Evolutionary conservation across 2,888 invertebrate species (phyloP).

Genomic region (Hirtodrosophila confusa): DNA sequence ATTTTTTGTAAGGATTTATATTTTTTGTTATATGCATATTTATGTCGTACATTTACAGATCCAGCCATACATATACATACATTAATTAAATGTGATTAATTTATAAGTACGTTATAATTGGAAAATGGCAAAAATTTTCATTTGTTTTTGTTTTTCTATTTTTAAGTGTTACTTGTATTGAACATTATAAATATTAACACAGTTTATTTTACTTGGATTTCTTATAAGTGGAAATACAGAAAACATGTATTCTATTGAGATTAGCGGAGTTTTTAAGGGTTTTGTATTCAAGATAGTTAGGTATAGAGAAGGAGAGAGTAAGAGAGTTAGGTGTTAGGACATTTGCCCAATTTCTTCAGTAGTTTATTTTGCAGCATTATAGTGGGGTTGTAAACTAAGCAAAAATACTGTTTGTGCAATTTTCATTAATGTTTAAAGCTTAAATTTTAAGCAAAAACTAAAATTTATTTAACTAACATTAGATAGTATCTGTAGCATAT

Average conservation of each 20-base stretch:
- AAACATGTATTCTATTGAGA: constrained; percentile 29
- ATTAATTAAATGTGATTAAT: constrained; percentile 50
- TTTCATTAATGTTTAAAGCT: constrained; percentile 65
- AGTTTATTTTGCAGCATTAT: constrained; percentile 36
- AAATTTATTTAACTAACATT: constrained; percentile 67
- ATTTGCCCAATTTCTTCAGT: constrained; percentile 22
- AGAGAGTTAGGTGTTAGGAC: background rate
- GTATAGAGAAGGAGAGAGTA: constrained; percentile 4
- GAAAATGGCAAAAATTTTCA: constrained; percentile 55
- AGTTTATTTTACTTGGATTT: constrained; percentile 61
- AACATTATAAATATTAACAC: constrained; percentile 73
- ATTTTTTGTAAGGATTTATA: constrained; percentile 28
- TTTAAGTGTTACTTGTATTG: constrained; percentile 38
- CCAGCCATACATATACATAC: constrained; percentile 67
- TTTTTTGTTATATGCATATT: constrained; percentile 55
- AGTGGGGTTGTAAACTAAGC: constrained; percentile 63
- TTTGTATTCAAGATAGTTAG: constrained; percentile 21
- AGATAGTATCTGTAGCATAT: constrained; percentile 29
- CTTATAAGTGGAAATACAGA: constrained; percentile 25
- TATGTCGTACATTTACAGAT: constrained; percentile 69
- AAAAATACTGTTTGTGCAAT: constrained; percentile 82
- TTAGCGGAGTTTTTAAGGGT: constrained; percentile 43
- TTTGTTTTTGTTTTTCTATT: constrained; percentile 7
- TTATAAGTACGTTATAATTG: constrained; percentile 33
- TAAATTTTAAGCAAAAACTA: constrained; percentile 69